Base-by-base conservation (phyloP, 2,113 vertebrate species). In the Rhinoderma darwinii region DNA sequence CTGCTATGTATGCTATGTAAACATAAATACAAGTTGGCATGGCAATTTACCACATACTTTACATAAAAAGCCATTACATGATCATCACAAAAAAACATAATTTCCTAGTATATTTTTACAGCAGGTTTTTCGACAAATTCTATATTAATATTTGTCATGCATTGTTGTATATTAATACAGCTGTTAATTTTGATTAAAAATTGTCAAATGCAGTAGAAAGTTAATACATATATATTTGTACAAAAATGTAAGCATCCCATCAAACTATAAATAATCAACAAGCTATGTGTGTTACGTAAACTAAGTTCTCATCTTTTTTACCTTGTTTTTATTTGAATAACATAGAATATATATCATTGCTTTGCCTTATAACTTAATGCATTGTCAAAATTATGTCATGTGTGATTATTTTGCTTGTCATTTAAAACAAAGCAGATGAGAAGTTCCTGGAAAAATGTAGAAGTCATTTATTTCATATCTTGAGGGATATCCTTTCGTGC, bases 371-470 rank as follows among this genome's bases (percentile, higher is more conserved):
- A 80, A 54, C 20, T 68, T 72, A 8, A 50, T 51, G 14, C 54
- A 30, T 81, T 86, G 74, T 82, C 91, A 66, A 88, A 77, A 22
- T 17, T 72, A 66, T 88, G 70, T 88, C 90, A 82, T 89, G 54
- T 51, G 51, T 80, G 4, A 79, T 86, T 63, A 90, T 43, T n/a
- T 90, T 83, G 90, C 85, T 91, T 73, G 82, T 94, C 91, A 93
- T 43, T 87, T 91, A 88, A 91, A 90, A 81, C 88, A 91, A 90
- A 93, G 92, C 2, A 84, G 90, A 76, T 91, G 89, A 92, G 78
- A 89, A 63, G 11, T 77, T 84, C 79, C n/a, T 89, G 92, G 94
- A 93, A 95, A 94, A 92, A 83, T 90, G 90, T 83, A 93, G 89
- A 87, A 61, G 39, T 84, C 84, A 91, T 90, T 92, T 92, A 91